A percentile compares a stretch with the other conserved stretches of the same genome.
Conservation (phyloP, 1,140 invertebrate genomes). For the Drosophila insularis region DNA sequence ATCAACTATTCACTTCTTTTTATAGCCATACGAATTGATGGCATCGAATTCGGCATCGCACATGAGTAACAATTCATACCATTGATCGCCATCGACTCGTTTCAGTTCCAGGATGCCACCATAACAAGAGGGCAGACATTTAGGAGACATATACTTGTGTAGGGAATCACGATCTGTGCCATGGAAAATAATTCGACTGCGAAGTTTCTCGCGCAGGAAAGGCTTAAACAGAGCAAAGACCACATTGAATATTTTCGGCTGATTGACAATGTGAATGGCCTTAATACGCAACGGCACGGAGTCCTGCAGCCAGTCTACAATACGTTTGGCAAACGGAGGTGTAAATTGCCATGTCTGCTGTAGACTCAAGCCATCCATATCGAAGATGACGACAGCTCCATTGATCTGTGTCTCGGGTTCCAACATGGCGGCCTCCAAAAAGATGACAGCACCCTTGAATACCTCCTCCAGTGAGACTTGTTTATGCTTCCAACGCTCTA, state of each 20-base stretch:
- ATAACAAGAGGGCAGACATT: constrained; percentile 90
- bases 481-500: constrained; percentile 93
- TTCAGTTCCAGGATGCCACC: constrained; percentile 89
- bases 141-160: constrained; percentile 90
- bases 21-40: constrained; percentile 90
- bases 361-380: constrained; percentile 91
- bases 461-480: constrained; percentile 90
- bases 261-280: constrained; percentile 93
- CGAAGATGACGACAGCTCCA: constrained; percentile 91
- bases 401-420: constrained; percentile 90
- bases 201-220: constrained; percentile 90
- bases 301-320: constrained; percentile 91
- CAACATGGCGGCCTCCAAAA: constrained; percentile 90
- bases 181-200: constrained; percentile 90
- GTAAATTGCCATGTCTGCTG: constrained; percentile 93
- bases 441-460: constrained; percentile 91
- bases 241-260: constrained; percentile 94
- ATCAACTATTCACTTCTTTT: constrained; percentile 83
- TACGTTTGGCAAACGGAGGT: constrained; percentile 90
- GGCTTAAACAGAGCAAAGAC: constrained; percentile 94
- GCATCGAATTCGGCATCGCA: constrained; percentile 90
- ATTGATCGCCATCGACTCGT: constrained; percentile 86
- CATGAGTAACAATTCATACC: constrained; percentile 87
- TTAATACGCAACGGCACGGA: constrained; percentile 91
- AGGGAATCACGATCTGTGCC: constrained; percentile 91